These are phyloP conservation scores for Ramphastos sulfuratus DNA, from an alignment of 2,113 vertebrate genomes.

Conservation along the genomic window DNA sequence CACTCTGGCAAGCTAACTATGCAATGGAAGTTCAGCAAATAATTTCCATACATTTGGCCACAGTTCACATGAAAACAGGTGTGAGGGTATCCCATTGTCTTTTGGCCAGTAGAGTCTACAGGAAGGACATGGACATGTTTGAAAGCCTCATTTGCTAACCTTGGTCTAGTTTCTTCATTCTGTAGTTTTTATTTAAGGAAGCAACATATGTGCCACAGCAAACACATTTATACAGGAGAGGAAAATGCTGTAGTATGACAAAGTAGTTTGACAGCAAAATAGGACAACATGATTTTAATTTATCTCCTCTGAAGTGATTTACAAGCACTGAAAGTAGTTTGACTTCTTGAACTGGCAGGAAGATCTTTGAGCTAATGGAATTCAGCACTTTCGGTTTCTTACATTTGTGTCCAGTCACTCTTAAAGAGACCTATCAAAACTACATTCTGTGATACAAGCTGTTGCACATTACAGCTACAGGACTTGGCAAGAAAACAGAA, in stretches of 20 bases:
- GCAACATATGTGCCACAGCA: neutral
- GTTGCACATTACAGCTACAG: neutral
- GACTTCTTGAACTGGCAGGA: neutral
- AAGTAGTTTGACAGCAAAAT: neutral
- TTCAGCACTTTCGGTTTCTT: neutral
- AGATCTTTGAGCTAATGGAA: neutral
- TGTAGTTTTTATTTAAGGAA: neutral
- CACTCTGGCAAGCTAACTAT: neutral
- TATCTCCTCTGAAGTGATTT: neutral
- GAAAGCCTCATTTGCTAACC: neutral
- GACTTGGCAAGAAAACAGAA: conserved; percentile 48
- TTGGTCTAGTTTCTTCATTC: neutral
- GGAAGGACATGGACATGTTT: neutral
- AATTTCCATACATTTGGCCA: neutral
- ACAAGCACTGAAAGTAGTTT: neutral
- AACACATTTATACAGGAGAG: neutral
- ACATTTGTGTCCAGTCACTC: neutral
- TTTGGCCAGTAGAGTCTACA: neutral
- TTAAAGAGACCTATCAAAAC: neutral
- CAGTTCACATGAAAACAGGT: neutral
- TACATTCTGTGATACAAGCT: neutral
- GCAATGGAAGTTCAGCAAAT: neutral
- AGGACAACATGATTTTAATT: neutral
- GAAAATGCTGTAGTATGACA: neutral
- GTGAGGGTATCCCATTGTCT: neutral